phyloP scores from a whole-genome alignment of 92 coral and sea anemone genomes.

The Porites cylindrica region DNA sequence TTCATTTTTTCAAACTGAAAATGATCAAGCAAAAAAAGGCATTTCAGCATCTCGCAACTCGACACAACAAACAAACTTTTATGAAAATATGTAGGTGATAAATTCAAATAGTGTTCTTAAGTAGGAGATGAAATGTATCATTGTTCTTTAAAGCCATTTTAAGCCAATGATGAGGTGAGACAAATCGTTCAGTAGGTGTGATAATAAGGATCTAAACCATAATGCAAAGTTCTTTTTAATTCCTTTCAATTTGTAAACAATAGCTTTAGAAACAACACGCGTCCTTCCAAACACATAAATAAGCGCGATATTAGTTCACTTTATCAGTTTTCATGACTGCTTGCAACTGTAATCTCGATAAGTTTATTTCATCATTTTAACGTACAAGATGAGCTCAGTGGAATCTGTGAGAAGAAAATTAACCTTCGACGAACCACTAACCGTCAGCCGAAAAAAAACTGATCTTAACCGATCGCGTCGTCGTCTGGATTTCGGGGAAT shows the following conservation, averaged over 20 bases:
- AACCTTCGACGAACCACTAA: slow-evolving; percentile 21
- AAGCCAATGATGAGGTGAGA: slow-evolving; percentile 37
- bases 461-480: background rate
- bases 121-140: slow-evolving; percentile 7
- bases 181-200: background rate
- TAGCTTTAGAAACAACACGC: slow-evolving; percentile 1
- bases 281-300: background rate
- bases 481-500: slow-evolving; percentile 27
- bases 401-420: slow-evolving; percentile 25
- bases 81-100: no score
- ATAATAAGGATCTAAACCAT: background rate
- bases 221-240: background rate
- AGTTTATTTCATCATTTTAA: no score
- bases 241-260: slow-evolving; percentile 22
- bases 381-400: background rate
- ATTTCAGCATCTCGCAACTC: no score
- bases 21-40: no score
- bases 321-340: no score
- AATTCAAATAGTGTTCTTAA: background rate
- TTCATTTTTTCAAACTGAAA: no score
- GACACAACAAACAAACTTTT: no score
- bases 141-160: slow-evolving; percentile 2
- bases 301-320: background rate
- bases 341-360: no score
- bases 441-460: background rate